Base-by-base conservation (phyloP, 2,888 invertebrate species). In the Drosophila kuntzei region DNA sequence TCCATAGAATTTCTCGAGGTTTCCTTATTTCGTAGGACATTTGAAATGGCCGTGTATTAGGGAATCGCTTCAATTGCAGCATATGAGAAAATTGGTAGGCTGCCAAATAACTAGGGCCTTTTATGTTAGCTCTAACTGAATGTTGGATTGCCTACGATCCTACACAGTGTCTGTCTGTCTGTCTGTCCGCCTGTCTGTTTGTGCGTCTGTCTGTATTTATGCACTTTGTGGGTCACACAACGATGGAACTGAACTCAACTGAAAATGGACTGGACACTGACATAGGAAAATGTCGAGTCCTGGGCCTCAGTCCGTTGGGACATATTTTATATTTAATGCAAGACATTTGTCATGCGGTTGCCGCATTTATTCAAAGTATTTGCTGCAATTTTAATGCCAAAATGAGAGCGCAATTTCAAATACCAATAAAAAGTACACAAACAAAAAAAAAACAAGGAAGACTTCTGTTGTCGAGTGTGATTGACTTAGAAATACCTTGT, bases 321-420 rank as follows among this genome's bases (percentile, higher is more conserved):
- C 80, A 78, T 78, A 78, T 78, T 78, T 78, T 78, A 78, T 80
- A 72, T 78, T 80, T 80, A 78, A 78, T 78, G 80, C 78, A 78
- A 76, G 80, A 76, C 79, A 78, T 78, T 78, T 78, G 78, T 78
- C 80, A 78, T 78, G 78, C 77, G 72, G 78, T 76, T 72, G 80
- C 47, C 80, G 78, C 78, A 80, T 79, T 79, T 79, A 79, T 80
- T 79, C 78, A 80, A 80, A 79, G 77, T 79, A 80, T 79, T 79
- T 79, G 80, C 79, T 80, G 80, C 80, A 79, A 79, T 79, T 79
- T 79, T 79, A 79, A 79, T 79, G 79, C 77, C 79, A 55, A 79
- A 79, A 80, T 80, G 80, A 70, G 80, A 80, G 79, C 80, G 67
- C 77, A 73, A 76, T 79, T 79, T 70, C 70, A 70, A 73, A 80